Base-by-base conservation (phyloP, 2,888 invertebrate genomes). In the Drosophila melanosoma region DNA sequence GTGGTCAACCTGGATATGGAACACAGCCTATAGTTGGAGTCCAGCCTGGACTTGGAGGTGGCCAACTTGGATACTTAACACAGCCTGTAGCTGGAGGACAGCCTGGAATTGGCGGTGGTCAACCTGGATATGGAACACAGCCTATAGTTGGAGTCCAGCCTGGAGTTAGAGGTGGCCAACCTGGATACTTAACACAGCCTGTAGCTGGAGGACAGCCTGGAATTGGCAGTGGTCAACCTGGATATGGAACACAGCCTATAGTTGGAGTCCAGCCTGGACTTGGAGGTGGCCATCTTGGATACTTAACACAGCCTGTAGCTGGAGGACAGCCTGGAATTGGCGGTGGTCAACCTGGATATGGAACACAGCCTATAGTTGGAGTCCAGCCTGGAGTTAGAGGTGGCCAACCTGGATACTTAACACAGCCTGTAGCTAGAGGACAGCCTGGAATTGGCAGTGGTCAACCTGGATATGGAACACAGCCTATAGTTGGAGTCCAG, bases 1-100 rank as follows among this genome's bases (percentile, higher is more conserved):
- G 62, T 23, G 68, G 70, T 0, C 67, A 62, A 17, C 62, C 53
- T 23, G 77, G 72, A n/a, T 64, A 26, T 23, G 61, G 61, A 29
- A 29, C 38, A 0, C 73, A 73, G 0, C 58, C 68, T 5, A 60
- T 60, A 48, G 11, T 1, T 0, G 60, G 61, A n/a, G 33, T 20
- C 10, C 65, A 62, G 33, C 33, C 33, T 33, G 29, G 29, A 29
- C 1, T 29, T 29, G 29, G 29, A 0, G 29, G 29, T 29, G 29
- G 29, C 2, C 63, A 57, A 11, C 61, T 73, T 6, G 62, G 67
- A 2, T 64, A 65, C 2, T 23, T 26, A 38, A 7, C 42, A 11
- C 32, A 69, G 26, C 32, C 45, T 23, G 62, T 65, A 32, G 52
- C 33, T 4, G 36, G 51, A n/a, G 32, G n/a, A 0, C 51, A 51